These are phyloP conservation scores for Percopsis omiscomaycus DNA, from an alignment of 2,797 vertebrate genomes.

Conservation along the genomic window DNA sequence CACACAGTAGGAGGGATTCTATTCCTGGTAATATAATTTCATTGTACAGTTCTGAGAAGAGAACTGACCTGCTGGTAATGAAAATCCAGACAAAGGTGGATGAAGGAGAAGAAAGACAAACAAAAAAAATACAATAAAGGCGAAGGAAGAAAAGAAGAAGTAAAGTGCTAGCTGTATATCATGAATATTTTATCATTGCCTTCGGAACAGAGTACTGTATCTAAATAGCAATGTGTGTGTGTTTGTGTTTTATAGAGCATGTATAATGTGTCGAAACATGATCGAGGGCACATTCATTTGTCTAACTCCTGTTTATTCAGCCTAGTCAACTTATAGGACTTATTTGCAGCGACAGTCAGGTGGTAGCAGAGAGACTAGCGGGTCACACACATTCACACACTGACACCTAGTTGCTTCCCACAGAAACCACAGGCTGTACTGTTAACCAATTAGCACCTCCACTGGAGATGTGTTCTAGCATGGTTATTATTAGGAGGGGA, in stretches of 20 bases:
- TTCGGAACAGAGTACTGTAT: constrained; percentile 43
- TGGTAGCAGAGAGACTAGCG: neutral
- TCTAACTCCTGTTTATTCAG: constrained; percentile 36
- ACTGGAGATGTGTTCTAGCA: neutral
- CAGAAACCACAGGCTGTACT: too few relatives aligned
- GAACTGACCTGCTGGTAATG: neutral
- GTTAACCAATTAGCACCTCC: too few relatives aligned
- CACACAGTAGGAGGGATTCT: constrained; percentile 69
- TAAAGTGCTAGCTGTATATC: constrained; percentile 43
- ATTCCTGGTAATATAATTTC: constrained; percentile 75
- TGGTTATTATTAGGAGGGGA: too few relatives aligned
- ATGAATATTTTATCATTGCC: constrained; percentile 63
- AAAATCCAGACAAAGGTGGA: constrained; percentile 38
- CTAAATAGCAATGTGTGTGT: constrained; percentile 35
- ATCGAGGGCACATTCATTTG: constrained; percentile 46
- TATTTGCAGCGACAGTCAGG: neutral
- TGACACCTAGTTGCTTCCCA: constrained; percentile 1
- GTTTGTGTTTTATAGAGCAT: constrained; percentile 64
- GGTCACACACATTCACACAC: neutral
- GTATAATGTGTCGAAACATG: constrained; percentile 65
- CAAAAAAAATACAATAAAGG: constrained; percentile 15
- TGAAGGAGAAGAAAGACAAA: constrained; percentile 11
- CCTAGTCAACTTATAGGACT: neutral
- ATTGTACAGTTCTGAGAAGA: constrained; percentile 74
- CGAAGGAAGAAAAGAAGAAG: constrained; percentile 14